Evolutionary conservation across 2,113 vertebrate genomes (phyloP).

Genomic region (Siphamia tubifer): DNA sequence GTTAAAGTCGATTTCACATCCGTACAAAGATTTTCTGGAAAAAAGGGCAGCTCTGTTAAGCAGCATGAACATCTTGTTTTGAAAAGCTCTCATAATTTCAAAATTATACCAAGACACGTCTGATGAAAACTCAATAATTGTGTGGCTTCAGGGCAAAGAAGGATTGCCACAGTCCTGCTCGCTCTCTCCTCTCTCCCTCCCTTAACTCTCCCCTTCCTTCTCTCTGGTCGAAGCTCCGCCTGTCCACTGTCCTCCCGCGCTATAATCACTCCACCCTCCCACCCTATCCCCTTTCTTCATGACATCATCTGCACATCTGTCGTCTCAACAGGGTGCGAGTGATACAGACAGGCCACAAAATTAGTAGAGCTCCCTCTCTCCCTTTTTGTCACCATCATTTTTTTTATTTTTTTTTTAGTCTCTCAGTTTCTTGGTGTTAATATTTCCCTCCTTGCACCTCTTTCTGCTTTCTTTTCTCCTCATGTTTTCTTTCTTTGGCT

Average conservation of each 20-base stretch:
- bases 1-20: neutral
- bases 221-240: slow-evolving; percentile 55
- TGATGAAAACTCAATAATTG: slow-evolving; percentile 49
- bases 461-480: neutral
- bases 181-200: slow-evolving; percentile 9
- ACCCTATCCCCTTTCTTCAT: slow-evolving; percentile 73
- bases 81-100: neutral
- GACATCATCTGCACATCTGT: slow-evolving; percentile 84
- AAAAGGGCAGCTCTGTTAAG: neutral
- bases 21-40: neutral
- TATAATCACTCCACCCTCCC: slow-evolving; percentile 58
- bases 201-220: slow-evolving; percentile 1
- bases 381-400: slow-evolving; percentile 38
- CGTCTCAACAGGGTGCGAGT: slow-evolving; percentile 78
- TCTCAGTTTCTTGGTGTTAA: neutral
- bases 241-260: slow-evolving; percentile 67
- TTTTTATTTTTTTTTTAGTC: neutral
- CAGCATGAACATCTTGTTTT: neutral
- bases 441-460: slow-evolving; percentile 15
- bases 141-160: slow-evolving; percentile 36
- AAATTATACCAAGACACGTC: slow-evolving; percentile 7
- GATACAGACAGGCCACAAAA: slow-evolving; percentile 74
- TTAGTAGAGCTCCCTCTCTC: slow-evolving; percentile 54
- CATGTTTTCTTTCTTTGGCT: neutral
- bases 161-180: slow-evolving; percentile 35